Evolutionary conservation across 1,140 invertebrate species (phyloP).

Genomic region (Ostrea denselamellosa): DNA sequence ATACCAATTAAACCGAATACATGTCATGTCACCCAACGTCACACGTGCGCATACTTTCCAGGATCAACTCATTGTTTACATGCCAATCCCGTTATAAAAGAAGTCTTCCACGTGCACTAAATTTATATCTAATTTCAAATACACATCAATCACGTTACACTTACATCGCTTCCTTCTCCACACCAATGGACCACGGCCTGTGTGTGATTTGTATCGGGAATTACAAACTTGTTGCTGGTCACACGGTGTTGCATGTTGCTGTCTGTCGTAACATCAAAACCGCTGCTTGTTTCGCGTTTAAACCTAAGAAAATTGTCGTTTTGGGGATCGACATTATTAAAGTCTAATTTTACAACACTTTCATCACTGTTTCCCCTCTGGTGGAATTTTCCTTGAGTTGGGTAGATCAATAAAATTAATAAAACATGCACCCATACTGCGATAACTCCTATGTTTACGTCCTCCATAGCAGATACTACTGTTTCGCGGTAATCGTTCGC

Average conservation of each 20-base stretch:
- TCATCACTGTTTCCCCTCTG: slow-evolving; percentile 31
- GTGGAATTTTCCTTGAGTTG: slow-evolving; percentile 42
- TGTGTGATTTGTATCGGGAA: slow-evolving; percentile 49
- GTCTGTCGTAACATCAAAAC: slow-evolving; percentile 25
- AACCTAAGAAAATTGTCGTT: slow-evolving; percentile 27
- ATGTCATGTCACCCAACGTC: background rate
- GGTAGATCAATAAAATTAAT: slow-evolving; percentile 39
- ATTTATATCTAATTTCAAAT: background rate
- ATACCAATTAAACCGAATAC: background rate
- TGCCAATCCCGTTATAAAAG: slow-evolving; percentile 24
- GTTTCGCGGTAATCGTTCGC: slow-evolving; percentile 33
- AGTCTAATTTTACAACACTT: background rate
- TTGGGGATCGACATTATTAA: slow-evolving; percentile 36
- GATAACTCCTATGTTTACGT: slow-evolving; percentile 19
- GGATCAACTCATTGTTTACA: slow-evolving; percentile 18
- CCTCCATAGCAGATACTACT: slow-evolving; percentile 31
- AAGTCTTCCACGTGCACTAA: background rate
- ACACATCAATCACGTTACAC: slow-evolving; percentile 3
- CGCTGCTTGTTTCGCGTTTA: slow-evolving; percentile 7
- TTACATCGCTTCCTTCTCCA: slow-evolving; percentile 49
- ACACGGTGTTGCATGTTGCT: slow-evolving; percentile 5
- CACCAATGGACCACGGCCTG: slow-evolving; percentile 54
- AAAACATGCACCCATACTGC: slow-evolving; percentile 49
- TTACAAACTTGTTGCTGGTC: slow-evolving; percentile 43
- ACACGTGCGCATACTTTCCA: slow-evolving; percentile 9